Base-by-base conservation (phyloP, 2,888 invertebrate species). In the Rhogogaster chlorosoma region DNA sequence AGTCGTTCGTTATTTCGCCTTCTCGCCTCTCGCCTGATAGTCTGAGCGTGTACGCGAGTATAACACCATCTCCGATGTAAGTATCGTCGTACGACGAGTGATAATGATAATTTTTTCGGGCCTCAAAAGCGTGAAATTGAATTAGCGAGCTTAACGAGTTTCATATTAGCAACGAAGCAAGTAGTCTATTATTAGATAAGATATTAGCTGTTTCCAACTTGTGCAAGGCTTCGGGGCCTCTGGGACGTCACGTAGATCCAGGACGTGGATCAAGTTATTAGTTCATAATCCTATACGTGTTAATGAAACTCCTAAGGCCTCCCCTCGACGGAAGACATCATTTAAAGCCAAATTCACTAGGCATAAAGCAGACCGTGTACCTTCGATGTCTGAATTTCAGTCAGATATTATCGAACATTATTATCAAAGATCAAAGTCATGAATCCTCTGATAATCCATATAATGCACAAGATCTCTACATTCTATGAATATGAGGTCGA, bases 281-380 rank as follows among this genome's bases (percentile, higher is more conserved):
- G 88, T 89, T 87, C 86, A 88, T 88, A 88, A 87, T 87, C 86
- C 86, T 86, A 84, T 82, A 87, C 87, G 86, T 86, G 87, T 87
- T 89, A 88, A 89, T 88, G 89, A 88, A 89, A 87, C 83, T 80
- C 80, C 80, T 80, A 80, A 61, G 61, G n/a, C 61, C 77, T 38
- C 32, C 29, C 83, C 70, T 70, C 67, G 83, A 70, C 29, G 67
- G 45, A 38, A 26, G 83, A 32, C 42, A 45, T 61, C 67, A 67
- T 83, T 83, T 83, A 83, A 49, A 64, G 70, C 32, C 45, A 49
- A 70, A 67, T 83, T 83, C 67, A 70, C 67, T 49, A 83, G 32
- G 42, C 32, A 83, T 45, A 64, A 83, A 70, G 57, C 49, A 22
- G 36, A 61, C 80, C 29, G 80, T 22, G 61, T 15, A 29, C 80